Conservation (phyloP, 2,113 vertebrate species). For the Suricata suricatta region DNA sequence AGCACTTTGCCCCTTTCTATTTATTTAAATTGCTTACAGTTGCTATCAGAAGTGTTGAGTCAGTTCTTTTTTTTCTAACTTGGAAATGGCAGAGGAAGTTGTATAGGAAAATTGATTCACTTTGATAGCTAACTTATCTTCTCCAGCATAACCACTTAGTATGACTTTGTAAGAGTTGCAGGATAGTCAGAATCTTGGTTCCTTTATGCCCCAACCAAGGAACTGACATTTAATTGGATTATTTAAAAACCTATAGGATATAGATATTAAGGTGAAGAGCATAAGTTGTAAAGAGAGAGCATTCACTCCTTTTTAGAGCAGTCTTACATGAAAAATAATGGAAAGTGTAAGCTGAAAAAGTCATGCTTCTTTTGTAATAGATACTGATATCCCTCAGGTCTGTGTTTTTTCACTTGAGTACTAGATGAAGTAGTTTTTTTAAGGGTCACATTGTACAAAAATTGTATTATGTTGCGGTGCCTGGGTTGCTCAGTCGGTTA, state of each 20-base stretch:
- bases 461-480: not conserved
- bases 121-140: not conserved
- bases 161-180: not conserved
- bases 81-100: not conserved
- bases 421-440: not conserved
- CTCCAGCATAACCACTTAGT: not conserved
- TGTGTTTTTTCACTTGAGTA: not conserved
- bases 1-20: not conserved
- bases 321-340: not conserved
- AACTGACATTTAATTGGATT: slow-evolving; percentile 9
- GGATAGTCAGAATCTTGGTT: not conserved
- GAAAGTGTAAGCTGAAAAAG: not conserved
- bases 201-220: not conserved
- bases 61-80: not conserved
- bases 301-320: not conserved
- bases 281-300: not conserved
- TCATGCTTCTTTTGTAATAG: not conserved
- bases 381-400: not conserved
- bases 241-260: not conserved
- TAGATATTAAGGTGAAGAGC: not conserved
- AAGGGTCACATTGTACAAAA: not conserved
- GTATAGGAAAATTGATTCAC: slow-evolving; percentile 8
- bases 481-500: too few species aligned
- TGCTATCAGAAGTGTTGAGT: not conserved
- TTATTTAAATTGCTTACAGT: not conserved